These are phyloP conservation scores for Catharus bicknelli DNA, from an alignment of 2,113 vertebrate genomes.

Conservation along the genomic window DNA sequence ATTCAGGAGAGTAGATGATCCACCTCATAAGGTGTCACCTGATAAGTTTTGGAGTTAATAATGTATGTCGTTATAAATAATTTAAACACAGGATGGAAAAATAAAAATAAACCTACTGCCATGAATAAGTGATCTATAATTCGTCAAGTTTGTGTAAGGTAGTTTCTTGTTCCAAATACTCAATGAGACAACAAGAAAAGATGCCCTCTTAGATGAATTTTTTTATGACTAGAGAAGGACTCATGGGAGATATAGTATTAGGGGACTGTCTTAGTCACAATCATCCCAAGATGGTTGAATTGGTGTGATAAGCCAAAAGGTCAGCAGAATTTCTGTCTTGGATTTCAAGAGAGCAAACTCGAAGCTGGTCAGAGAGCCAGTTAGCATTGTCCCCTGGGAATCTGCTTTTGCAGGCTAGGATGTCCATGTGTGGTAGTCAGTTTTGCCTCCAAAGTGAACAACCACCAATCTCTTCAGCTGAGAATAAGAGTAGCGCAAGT, in stretches of 20 bases:
- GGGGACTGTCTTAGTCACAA: too few relatives aligned
- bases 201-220: background rate
- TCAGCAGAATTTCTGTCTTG: background rate
- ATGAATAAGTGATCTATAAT: background rate
- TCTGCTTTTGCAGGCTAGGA: background rate
- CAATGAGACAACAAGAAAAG: background rate
- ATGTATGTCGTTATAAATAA: background rate
- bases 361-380: background rate
- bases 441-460: background rate
- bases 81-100: background rate
- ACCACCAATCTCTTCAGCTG: background rate
- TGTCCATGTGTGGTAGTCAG: background rate
- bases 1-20: background rate
- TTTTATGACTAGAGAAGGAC: background rate
- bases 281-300: accelerated
- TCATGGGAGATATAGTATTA: background rate
- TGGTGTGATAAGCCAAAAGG: background rate
- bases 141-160: background rate
- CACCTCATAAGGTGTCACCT: background rate
- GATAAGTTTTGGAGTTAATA: slow-evolving; percentile 23
- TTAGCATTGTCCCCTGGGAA: background rate
- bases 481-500: background rate
- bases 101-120: slow-evolving; percentile 4
- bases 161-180: background rate
- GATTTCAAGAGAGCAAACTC: background rate